Conservation (phyloP, 2,888 invertebrate genomes). For the Coleophora deauratella region DNA sequence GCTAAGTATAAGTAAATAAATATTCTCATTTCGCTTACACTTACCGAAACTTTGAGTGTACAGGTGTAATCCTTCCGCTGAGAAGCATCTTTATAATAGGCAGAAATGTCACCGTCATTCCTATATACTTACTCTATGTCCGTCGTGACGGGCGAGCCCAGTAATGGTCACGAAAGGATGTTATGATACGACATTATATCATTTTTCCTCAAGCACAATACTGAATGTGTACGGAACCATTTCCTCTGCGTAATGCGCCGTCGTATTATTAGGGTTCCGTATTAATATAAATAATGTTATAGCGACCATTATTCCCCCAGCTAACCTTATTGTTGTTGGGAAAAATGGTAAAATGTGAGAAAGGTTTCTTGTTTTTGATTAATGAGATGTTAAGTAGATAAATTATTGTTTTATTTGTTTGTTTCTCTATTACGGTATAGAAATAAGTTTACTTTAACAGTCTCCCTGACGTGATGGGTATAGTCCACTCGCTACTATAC, state of each 20-base stretch:
- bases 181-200: constrained; percentile 62
- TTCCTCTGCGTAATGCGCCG: constrained; percentile 64
- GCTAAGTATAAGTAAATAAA: too few relatives aligned
- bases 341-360: too few relatives aligned
- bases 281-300: constrained; percentile 39
- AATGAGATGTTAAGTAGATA: too few relatives aligned
- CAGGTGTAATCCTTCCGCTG: constrained; percentile 10
- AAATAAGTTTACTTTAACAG: too few relatives aligned
- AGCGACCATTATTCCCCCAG: constrained; percentile 28
- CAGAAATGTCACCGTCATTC: constrained; percentile 4
- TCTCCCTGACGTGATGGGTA: too few relatives aligned
- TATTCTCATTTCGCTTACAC: too few relatives aligned
- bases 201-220: constrained; percentile 65
- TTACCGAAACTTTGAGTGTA: too few relatives aligned
- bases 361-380: too few relatives aligned
- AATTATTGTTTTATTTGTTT: too few relatives aligned
- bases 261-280: constrained; percentile 11
- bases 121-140: constrained; percentile 23
- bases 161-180: constrained; percentile 67
- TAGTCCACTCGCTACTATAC: too few relatives aligned
- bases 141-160: constrained; percentile 47
- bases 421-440: too few relatives aligned
- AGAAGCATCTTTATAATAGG: constrained; percentile 12
- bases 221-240: constrained; percentile 50
- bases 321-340: too few relatives aligned